Conservation (phyloP, 2,113 vertebrate genomes). For the Laticauda laticaudata region DNA sequence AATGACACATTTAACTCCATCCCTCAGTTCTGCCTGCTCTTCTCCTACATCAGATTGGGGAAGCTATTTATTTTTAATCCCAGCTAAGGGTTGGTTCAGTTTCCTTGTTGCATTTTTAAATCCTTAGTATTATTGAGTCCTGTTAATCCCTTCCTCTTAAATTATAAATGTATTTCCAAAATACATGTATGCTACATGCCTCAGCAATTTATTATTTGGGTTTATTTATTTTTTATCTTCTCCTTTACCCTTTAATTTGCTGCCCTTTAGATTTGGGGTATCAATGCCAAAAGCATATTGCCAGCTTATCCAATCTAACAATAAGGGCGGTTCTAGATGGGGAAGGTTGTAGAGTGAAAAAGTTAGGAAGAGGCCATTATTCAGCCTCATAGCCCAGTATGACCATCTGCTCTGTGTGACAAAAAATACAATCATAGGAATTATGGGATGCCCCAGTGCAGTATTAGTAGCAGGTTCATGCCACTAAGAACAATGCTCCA, state of each 20-base stretch:
- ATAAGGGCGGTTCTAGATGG: not conserved
- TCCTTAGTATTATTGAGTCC: not conserved
- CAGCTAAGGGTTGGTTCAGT: not conserved
- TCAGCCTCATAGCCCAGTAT: not conserved
- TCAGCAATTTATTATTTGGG: not conserved
- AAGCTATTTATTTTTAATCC: not conserved
- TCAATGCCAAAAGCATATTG: not conserved
- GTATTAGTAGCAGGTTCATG: not conserved
- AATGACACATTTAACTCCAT: not conserved
- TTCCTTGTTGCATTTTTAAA: not conserved
- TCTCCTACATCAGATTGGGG: not conserved
- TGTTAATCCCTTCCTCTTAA: not conserved
- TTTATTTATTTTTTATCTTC: not conserved
- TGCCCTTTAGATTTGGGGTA: not conserved
- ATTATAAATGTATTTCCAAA: not conserved
- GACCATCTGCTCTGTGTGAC: not conserved
- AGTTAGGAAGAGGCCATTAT: not conserved
- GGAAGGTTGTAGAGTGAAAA: not conserved
- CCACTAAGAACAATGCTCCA: not conserved
- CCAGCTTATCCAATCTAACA: not conserved
- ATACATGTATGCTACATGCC: not conserved
- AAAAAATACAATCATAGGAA: not conserved
- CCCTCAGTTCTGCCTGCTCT: not conserved
- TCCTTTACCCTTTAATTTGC: not conserved
- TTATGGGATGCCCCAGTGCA: not conserved